A percentile compares a stretch with the other conserved stretches of the same genome.
Conservation (phyloP, 2,113 vertebrate genomes). For the Oryzias melastigma region DNA sequence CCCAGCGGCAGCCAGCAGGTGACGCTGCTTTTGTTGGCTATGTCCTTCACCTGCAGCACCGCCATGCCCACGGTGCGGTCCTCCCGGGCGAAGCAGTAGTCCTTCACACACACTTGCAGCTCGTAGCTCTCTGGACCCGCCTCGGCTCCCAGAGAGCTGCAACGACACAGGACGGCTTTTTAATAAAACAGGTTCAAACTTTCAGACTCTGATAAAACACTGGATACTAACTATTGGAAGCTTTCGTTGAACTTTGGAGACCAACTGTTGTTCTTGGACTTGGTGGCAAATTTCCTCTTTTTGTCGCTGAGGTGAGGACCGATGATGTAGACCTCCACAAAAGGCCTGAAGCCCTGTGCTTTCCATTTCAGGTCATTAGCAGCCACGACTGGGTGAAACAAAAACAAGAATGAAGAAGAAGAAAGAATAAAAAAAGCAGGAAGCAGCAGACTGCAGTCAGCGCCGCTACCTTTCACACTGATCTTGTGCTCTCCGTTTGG, state of each 20-base stretch:
- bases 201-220: not conserved
- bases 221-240: constrained; percentile 89
- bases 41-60: constrained; percentile 90
- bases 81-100: constrained; percentile 97
- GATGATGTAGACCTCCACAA: constrained; percentile 95
- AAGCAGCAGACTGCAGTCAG: not conserved
- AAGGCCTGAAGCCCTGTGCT: constrained; percentile 95
- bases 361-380: constrained; percentile 87
- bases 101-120: constrained; percentile 96
- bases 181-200: not conserved
- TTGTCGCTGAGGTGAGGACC: constrained; percentile 96
- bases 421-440: not conserved
- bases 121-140: constrained; percentile 93
- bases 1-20: constrained; percentile 93
- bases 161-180: not conserved
- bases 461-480: constrained; percentile 87
- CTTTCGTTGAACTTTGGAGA: constrained; percentile 93
- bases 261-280: constrained; percentile 99
- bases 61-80: constrained; percentile 91
- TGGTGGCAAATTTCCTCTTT: constrained; percentile 96
- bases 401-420: not conserved
- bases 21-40: constrained; percentile 81
- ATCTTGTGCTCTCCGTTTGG: constrained; percentile 91
- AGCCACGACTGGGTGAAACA: constrained; percentile 61
- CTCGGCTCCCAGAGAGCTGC: constrained; percentile 87